Percentiles rank a stretch among this genome's conserved stretches.
These are phyloP conservation scores for Zoanthus sansibaricus DNA, from an alignment of 92 coral and sea anemone genomes.

Conservation along the genomic window DNA sequence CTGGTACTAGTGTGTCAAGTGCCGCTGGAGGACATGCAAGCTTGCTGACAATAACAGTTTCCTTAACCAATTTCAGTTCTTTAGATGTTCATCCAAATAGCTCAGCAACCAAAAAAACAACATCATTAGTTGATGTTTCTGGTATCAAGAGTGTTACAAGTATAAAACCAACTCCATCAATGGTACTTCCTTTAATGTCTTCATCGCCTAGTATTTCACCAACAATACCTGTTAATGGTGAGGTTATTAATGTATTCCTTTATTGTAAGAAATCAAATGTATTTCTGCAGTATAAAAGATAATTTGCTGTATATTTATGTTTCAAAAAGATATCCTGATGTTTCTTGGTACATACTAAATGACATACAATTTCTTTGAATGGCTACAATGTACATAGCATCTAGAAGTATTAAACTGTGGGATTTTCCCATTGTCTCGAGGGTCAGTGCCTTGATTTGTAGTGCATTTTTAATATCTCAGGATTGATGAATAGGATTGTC, in stretches of 20 bases:
- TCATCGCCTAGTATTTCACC: not conserved
- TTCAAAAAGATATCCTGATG: too few relatives aligned
- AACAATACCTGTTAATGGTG: slow-evolving; percentile 26
- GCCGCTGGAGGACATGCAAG: not conserved
- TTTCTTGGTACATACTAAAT: too few relatives aligned
- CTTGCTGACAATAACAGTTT: not conserved
- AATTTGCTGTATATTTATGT: too few relatives aligned
- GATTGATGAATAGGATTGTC: too few relatives aligned
- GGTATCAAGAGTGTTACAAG: not conserved
- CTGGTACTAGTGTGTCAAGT: not conserved
- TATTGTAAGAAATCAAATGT: too few relatives aligned
- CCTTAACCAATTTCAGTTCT: not conserved
- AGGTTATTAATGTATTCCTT: not conserved
- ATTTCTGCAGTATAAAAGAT: too few relatives aligned
- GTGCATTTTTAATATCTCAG: too few relatives aligned
- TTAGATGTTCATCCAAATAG: not conserved
- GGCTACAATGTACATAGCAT: too few relatives aligned
- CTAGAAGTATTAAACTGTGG: too few relatives aligned
- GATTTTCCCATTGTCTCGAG: too few relatives aligned
- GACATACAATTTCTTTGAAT: too few relatives aligned
- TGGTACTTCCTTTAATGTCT: not conserved
- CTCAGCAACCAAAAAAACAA: not conserved
- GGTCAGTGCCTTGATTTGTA: too few relatives aligned
- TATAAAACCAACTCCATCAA: not conserved
- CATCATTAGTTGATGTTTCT: not conserved